Conservation (phyloP, 2,888 invertebrate species). For the Thymelicus lineola region DNA sequence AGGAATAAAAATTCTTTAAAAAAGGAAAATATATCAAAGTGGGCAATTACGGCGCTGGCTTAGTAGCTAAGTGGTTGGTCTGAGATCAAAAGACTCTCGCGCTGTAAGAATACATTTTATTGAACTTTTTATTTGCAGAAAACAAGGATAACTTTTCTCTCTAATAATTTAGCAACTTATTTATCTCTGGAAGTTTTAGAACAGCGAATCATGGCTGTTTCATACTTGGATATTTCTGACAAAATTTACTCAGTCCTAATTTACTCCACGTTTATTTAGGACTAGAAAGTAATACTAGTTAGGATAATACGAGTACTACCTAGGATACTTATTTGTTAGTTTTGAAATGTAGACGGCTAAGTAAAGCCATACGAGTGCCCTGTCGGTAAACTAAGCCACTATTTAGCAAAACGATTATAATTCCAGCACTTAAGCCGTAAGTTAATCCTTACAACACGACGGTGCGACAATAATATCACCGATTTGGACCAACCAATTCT, state of each 20-base stretch:
- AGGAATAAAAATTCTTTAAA: constrained; percentile 27
- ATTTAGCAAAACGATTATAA: constrained; percentile 41
- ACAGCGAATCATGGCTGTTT: not conserved
- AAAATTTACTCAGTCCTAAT: not conserved
- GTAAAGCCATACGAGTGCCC: constrained; percentile 25
- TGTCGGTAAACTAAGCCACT: constrained; percentile 38
- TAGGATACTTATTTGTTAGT: not conserved
- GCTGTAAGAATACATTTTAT: constrained; percentile 32
- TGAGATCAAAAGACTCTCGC: constrained; percentile 32
- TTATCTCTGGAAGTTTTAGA: not conserved
- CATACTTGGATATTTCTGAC: not conserved
- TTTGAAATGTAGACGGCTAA: constrained; percentile 5
- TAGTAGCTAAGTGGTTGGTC: constrained; percentile 30
- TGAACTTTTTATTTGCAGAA: constrained; percentile 26
- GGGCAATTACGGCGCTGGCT: constrained; percentile 35
- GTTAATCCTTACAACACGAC: constrained; percentile 21
- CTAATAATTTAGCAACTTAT: constrained; percentile 4
- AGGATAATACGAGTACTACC: not conserved
- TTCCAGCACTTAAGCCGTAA: constrained; percentile 40
- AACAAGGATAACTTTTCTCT: constrained; percentile 16
- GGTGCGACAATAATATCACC: constrained; percentile 28
- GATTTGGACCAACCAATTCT: constrained; percentile 40
- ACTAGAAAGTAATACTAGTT: not conserved
- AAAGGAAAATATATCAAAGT: constrained; percentile 27
- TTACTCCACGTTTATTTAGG: not conserved